Percentiles rank a stretch among this genome's conserved stretches.
phyloP scores from a whole-genome alignment of 2,888 invertebrate genomes.

The Dilophus febrilis region DNA sequence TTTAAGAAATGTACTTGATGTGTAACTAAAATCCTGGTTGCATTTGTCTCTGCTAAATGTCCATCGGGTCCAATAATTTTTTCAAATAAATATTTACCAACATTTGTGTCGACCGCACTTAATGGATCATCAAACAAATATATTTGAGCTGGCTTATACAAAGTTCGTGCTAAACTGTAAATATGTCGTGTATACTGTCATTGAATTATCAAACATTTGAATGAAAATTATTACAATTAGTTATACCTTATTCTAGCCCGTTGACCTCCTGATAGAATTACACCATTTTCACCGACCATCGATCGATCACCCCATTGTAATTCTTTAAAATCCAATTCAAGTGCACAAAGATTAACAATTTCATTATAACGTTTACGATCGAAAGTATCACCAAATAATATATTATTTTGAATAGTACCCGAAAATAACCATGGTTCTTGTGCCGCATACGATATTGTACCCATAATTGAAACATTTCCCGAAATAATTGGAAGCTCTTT shows the following conservation, averaged over 20 bases:
- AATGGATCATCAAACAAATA: constrained; percentile 64
- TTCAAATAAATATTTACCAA: constrained; percentile 58
- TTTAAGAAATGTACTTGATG: constrained; percentile 48
- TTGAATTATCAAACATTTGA: too few relatives aligned
- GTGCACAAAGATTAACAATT: constrained; percentile 31
- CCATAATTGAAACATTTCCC: constrained; percentile 36
- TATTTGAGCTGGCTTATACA: constrained; percentile 55
- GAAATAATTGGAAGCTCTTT: constrained; percentile 36
- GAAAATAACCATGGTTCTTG: constrained; percentile 51
- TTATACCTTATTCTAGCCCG: constrained; percentile 47
- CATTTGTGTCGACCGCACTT: constrained; percentile 60
- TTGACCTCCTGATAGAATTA: constrained; percentile 57
- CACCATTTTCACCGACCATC: constrained; percentile 46
- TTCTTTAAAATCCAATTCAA: constrained; percentile 44
- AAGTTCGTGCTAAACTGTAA: constrained; percentile 48
- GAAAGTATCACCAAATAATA: constrained; percentile 43
- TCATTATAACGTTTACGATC: constrained; percentile 22
- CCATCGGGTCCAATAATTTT: constrained; percentile 40
- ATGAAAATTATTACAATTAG: neutral
- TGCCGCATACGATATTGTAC: constrained; percentile 39
- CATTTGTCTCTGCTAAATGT: constrained; percentile 41
- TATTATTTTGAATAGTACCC: constrained; percentile 45
- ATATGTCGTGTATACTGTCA: too few relatives aligned
- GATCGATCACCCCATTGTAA: constrained; percentile 36
- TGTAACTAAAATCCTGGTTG: constrained; percentile 51